Conservation (phyloP, 92 coral and sea anemone genomes). For the Palythoa grandis region DNA sequence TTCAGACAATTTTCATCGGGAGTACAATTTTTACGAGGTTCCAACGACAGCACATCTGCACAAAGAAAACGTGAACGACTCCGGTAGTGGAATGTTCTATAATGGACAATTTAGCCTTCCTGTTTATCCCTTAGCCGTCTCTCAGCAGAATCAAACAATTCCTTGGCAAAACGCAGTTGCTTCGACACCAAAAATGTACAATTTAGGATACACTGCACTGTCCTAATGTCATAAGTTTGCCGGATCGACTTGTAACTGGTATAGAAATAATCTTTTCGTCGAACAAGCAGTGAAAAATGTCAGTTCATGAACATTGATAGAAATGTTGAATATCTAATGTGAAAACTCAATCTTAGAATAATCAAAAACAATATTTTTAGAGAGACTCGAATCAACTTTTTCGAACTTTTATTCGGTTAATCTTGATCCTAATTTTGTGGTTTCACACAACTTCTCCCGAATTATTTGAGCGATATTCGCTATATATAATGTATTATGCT, state of each 20-base stretch:
- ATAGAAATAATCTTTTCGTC: neutral
- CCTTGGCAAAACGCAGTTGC: slow-evolving; percentile 31
- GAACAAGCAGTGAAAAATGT: slow-evolving; percentile 12
- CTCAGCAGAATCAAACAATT: slow-evolving; percentile 27
- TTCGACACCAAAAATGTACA: slow-evolving; percentile 32
- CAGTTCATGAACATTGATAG: slow-evolving; percentile 33
- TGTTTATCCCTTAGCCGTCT: slow-evolving; percentile 27
- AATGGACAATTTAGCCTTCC: slow-evolving; percentile 44
- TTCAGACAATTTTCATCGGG: slow-evolving; percentile 13
- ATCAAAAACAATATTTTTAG: slow-evolving; percentile 5
- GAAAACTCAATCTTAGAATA: slow-evolving; percentile 5
- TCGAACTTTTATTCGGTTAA: neutral
- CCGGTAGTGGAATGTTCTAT: slow-evolving; percentile 35
- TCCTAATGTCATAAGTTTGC: neutral
- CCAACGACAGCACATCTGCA: slow-evolving; percentile 3
- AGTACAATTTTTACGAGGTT: slow-evolving; percentile 11
- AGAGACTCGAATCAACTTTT: neutral
- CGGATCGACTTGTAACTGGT: neutral
- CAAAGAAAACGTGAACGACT: neutral
- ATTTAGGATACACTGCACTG: slow-evolving; percentile 36
- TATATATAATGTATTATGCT: slow-evolving; percentile 1
- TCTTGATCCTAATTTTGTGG: neutral
- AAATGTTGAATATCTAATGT: slow-evolving; percentile 29
- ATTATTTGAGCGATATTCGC: slow-evolving; percentile 1
- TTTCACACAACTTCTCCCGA: slow-evolving; percentile 5